Conservation (phyloP, 1,140 invertebrate genomes). For the Oncopeltus fasciatus region DNA sequence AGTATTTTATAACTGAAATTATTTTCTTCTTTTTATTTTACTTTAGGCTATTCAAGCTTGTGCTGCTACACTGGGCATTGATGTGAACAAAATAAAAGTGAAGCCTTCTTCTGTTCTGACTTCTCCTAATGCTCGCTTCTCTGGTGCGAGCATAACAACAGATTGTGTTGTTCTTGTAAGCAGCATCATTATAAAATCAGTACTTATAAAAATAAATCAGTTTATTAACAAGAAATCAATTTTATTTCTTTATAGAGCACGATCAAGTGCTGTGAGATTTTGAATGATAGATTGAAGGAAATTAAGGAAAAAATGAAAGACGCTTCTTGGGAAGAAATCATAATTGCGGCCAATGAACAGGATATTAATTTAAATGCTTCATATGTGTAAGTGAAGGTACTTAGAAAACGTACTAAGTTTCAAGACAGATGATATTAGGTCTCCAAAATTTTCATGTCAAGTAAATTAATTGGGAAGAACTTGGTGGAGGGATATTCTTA, state of each 20-base stretch:
- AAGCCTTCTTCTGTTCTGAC: slow-evolving; percentile 49
- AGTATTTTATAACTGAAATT: no score
- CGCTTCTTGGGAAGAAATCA: slow-evolving; percentile 47
- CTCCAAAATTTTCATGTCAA: no score
- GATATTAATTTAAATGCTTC: slow-evolving; percentile 49
- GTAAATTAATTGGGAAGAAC: no score
- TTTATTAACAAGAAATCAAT: neutral
- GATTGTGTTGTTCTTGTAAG: slow-evolving; percentile 51
- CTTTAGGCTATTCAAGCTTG: slow-evolving; percentile 56
- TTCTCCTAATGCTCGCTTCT: slow-evolving; percentile 44
- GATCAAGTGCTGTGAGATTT: slow-evolving; percentile 46
- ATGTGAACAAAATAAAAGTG: slow-evolving; percentile 48
- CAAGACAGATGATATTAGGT: no score
- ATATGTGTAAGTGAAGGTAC: slow-evolving; percentile 43
- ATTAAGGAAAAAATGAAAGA: slow-evolving; percentile 41
- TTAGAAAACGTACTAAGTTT: no score
- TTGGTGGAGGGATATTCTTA: no score
- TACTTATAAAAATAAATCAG: neutral
- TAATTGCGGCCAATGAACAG: slow-evolving; percentile 39
- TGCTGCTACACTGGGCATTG: slow-evolving; percentile 55
- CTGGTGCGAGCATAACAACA: slow-evolving; percentile 57
- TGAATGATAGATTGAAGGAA: slow-evolving; percentile 45
- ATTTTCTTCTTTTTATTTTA: neutral
- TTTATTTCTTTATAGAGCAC: slow-evolving; percentile 36
- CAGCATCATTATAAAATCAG: neutral